These are phyloP conservation scores for Panulirus ornatus DNA, from an alignment of 1,140 invertebrate species.

Conservation along the genomic window DNA sequence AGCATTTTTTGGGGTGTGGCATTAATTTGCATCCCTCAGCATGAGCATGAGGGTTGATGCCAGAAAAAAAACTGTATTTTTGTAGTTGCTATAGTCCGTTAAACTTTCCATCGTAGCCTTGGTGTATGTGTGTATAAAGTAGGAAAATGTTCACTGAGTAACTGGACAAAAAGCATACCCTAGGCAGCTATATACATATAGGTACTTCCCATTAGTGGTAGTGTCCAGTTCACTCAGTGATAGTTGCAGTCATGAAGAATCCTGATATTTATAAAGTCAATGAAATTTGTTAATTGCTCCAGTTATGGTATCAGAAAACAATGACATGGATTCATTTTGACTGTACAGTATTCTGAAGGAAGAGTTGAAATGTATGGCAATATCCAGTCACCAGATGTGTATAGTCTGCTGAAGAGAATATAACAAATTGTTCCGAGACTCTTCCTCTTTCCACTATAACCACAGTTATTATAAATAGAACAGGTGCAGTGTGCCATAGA, in stretches of 20 bases:
- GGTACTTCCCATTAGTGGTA: slow-evolving; percentile 20
- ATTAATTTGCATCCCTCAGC: neutral
- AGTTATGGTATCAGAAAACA: neutral
- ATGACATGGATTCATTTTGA: neutral
- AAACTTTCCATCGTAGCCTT: slow-evolving; percentile 21
- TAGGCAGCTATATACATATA: slow-evolving; percentile 34
- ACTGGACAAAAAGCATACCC: slow-evolving; percentile 26
- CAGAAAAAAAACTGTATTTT: slow-evolving; percentile 39
- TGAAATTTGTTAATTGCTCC: neutral
- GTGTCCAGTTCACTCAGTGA: slow-evolving; percentile 14
- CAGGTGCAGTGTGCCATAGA: neutral
- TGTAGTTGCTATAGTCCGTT: slow-evolving; percentile 28
- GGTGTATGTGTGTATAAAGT: slow-evolving; percentile 12
- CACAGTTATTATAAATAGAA: neutral
- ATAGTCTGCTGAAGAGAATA: too few relatives aligned
- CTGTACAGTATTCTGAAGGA: neutral
- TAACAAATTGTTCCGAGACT: neutral
- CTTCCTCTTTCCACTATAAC: neutral
- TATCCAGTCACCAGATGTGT: neutral
- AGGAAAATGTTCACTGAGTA: neutral
- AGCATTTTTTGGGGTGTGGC: neutral
- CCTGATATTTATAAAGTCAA: neutral
- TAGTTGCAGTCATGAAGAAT: slow-evolving; percentile 8
- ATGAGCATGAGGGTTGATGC: neutral
- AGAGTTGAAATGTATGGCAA: neutral